A percentile compares a stretch with the other conserved stretches of the same genome.
These are phyloP conservation scores for Platanista minor DNA, from an alignment of 2,113 vertebrate genomes.

Conservation along the genomic window DNA sequence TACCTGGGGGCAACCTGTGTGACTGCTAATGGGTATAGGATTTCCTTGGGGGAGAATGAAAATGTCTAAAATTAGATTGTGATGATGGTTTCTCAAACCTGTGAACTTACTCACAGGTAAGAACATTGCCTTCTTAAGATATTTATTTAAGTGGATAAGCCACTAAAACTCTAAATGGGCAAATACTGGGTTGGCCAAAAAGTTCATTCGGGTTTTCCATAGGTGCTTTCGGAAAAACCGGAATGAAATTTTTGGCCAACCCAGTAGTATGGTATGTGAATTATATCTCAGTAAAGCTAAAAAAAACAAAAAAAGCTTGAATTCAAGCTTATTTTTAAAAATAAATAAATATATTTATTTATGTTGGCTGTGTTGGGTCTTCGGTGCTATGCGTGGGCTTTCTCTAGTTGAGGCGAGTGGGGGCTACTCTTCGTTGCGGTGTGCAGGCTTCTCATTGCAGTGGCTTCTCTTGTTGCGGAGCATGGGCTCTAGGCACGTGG, in stretches of 20 bases:
- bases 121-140: background rate
- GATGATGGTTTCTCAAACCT: background rate
- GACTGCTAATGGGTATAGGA: background rate
- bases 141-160: too few relatives aligned
- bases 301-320: background rate
- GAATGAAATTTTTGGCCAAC: too few relatives aligned
- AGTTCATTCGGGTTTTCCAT: too few relatives aligned
- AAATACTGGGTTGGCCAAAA: background rate
- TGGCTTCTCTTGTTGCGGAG: too few relatives aligned
- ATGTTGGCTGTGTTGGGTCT: too few relatives aligned
- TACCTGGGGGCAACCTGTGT: background rate
- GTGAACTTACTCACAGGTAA: background rate
- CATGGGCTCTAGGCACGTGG: too few relatives aligned
- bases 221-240: too few relatives aligned
- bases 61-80: conserved; percentile 8
- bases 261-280: background rate
- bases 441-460: too few relatives aligned
- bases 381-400: too few relatives aligned
- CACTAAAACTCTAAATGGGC: background rate
- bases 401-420: too few relatives aligned
- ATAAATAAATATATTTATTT: too few relatives aligned
- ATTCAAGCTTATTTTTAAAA: background rate
- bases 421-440: too few relatives aligned
- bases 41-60: background rate
- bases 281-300: background rate